phyloP scores from a whole-genome alignment of 2,797 vertebrate genomes.

The Trachops cirrhosus region DNA sequence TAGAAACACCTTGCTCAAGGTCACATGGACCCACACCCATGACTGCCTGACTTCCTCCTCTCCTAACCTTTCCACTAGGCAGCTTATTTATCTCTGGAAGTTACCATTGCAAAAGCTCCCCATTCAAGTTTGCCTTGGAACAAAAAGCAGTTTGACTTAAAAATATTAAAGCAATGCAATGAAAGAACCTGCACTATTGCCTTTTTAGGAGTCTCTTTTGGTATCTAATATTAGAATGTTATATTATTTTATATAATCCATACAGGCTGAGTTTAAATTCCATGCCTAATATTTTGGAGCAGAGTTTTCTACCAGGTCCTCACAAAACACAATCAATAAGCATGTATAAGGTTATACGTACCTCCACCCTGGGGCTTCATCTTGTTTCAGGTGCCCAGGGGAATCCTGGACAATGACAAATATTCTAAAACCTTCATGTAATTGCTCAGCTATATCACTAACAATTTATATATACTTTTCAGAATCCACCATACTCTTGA shows the following conservation, averaged over 20 bases:
- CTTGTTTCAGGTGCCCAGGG: background rate
- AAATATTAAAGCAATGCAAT: background rate
- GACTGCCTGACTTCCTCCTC: background rate
- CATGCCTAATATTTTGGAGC: background rate
- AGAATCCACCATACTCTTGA: background rate
- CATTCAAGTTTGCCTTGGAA: background rate
- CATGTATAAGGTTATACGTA: background rate
- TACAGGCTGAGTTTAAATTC: background rate
- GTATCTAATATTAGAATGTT: background rate
- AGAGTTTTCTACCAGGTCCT: background rate
- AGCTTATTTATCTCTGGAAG: background rate
- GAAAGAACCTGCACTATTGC: background rate
- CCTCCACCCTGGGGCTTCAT: background rate
- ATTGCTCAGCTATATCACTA: background rate
- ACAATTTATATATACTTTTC: background rate
- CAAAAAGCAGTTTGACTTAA: slow-evolving; percentile 10
- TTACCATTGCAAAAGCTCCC: background rate
- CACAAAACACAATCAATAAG: background rate
- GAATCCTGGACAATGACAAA: background rate
- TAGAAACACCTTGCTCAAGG: background rate
- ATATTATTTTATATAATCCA: background rate
- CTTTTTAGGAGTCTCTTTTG: background rate
- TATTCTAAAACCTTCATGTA: background rate
- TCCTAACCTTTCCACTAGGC: background rate
- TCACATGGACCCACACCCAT: fast-evolving